phyloP scores from a whole-genome alignment of 2,888 invertebrate species.

The Polia nebulosa region DNA sequence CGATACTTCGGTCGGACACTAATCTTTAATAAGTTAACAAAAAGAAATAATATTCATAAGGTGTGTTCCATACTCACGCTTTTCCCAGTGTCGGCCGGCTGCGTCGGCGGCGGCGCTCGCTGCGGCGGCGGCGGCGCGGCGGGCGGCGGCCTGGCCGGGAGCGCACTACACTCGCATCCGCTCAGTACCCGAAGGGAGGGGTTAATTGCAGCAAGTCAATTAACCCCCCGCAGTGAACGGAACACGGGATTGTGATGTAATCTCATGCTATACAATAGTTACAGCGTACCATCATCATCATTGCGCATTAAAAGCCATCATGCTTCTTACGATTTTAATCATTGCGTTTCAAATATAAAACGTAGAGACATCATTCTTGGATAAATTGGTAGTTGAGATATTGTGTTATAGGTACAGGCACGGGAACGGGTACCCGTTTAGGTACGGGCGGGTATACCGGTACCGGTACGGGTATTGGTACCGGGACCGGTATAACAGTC shows the following conservation, averaged over 20 bases:
- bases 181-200: conserved; percentile 79
- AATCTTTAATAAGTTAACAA: too few species aligned
- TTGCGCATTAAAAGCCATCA: too few species aligned
- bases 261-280: conserved; percentile 44
- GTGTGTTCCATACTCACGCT: conserved; percentile 20
- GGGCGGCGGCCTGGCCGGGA: conserved; percentile 80
- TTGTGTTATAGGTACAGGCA: conserved; percentile 56
- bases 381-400: too few species aligned
- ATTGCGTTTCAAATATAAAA: too few species aligned
- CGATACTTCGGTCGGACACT: too few species aligned
- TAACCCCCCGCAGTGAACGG: conserved; percentile 70
- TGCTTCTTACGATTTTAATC: too few species aligned
- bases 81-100: conserved; percentile 4
- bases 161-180: conserved; percentile 83
- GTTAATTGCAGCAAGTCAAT: conserved; percentile 78
- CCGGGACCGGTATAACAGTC: conserved; percentile 54
- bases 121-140: conserved; percentile 65
- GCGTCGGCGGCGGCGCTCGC: conserved; percentile 55
- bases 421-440: conserved; percentile 62
- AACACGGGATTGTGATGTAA: conserved; percentile 35
- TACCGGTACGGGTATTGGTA: conserved; percentile 54
- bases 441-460: conserved; percentile 72
- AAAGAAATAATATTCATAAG: neutral
- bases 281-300: too few species aligned
- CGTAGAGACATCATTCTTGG: too few species aligned